Conservation (phyloP, 2,113 vertebrate species). For the Cacatua alba region DNA sequence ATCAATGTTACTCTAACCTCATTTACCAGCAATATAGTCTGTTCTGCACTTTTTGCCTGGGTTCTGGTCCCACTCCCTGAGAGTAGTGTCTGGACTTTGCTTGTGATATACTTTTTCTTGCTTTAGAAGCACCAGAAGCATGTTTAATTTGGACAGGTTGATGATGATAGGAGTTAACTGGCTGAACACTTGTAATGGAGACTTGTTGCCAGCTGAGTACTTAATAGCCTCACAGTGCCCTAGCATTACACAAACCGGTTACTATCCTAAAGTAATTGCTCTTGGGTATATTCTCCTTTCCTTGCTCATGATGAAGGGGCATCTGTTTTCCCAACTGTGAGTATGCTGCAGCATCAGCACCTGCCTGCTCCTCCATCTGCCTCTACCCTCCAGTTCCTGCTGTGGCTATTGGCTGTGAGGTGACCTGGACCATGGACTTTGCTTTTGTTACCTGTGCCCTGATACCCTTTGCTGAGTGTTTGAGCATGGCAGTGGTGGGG, state of each 20-base stretch:
- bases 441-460: background rate
- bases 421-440: background rate
- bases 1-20: background rate
- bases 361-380: background rate
- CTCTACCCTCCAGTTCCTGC: background rate
- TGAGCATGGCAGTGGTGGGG: background rate
- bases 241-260: background rate
- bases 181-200: background rate
- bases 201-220: background rate
- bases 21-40: background rate
- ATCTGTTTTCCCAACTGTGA: background rate
- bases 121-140: background rate
- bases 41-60: background rate
- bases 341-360: background rate
- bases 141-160: background rate
- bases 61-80: background rate
- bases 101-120: background rate
- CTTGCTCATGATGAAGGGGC: background rate
- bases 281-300: background rate
- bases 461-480: background rate
- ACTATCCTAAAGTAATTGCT: background rate
- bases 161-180: background rate
- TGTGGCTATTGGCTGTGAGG: background rate
- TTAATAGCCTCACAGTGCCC: background rate
- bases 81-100: background rate